These are phyloP conservation scores for Suricata suricatta DNA, from an alignment of 2,113 vertebrate species.

Conservation along the genomic window DNA sequence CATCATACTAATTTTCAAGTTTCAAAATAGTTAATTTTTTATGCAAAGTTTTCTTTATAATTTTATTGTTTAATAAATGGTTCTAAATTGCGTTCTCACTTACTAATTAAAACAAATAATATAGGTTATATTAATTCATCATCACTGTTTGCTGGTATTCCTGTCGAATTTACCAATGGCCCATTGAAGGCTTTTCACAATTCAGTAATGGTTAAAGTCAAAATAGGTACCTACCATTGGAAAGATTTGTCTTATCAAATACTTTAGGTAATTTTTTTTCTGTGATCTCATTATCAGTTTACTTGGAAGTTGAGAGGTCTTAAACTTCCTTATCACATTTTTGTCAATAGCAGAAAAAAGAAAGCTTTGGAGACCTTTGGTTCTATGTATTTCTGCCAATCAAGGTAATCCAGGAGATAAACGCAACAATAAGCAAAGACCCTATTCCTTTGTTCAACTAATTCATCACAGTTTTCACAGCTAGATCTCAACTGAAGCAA, in stretches of 20 bases:
- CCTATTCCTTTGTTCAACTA: conserved; percentile 64
- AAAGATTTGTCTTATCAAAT: conserved; percentile 39
- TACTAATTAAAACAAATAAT: background rate
- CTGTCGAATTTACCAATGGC: background rate
- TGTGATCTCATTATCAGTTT: conserved; percentile 38
- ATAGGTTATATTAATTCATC: background rate
- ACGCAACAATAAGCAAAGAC: conserved; percentile 39
- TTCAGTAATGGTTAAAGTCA: background rate
- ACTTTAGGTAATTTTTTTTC: conserved; percentile 47
- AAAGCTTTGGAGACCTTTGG: conserved; percentile 41
- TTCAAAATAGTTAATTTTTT: conserved; percentile 19
- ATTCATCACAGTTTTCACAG: conserved; percentile 71
- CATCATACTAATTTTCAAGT: conserved; percentile 7
- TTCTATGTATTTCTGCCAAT: conserved; percentile 66
- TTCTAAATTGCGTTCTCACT: background rate
- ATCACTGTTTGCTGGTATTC: background rate
- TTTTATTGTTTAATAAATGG: background rate
- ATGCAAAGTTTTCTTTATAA: background rate
- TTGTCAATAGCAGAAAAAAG: conserved; percentile 35
- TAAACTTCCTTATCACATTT: conserved; percentile 62
- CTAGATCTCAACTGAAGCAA: conserved; percentile 38
- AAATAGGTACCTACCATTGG: background rate
- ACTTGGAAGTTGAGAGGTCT: conserved; percentile 9
- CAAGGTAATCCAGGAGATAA: conserved; percentile 74
- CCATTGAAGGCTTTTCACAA: background rate